phyloP scores from a whole-genome alignment of 1,140 invertebrate genomes.

The Papilio helenus region DNA sequence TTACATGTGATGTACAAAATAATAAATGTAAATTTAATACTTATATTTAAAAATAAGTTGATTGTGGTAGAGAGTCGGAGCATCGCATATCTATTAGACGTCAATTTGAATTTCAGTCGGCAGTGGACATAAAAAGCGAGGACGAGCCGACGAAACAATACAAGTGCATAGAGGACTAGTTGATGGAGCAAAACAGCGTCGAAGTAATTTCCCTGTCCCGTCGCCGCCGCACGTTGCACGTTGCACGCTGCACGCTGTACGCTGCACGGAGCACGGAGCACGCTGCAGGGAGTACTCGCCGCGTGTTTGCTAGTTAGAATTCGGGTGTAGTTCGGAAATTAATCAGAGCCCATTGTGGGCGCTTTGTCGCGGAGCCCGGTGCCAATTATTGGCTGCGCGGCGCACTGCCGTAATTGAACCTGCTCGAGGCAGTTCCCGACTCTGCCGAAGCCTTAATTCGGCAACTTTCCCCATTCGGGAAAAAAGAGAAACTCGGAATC shows the following conservation, averaged over 20 bases:
- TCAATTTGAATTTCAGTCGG: conserved; percentile 37
- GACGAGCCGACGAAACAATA: conserved; percentile 45
- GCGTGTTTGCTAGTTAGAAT: conserved; percentile 80
- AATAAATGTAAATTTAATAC: not conserved
- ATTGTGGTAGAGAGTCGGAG: not conserved
- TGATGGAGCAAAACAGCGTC: conserved; percentile 54
- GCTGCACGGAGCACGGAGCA: not conserved
- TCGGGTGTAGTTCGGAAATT: conserved; percentile 80
- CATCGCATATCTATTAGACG: conserved; percentile 35
- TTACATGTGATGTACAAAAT: not conserved
- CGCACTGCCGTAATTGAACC: conserved; percentile 71
- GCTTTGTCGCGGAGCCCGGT: conserved; percentile 75
- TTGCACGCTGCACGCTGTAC: not conserved
- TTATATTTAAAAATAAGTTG: not conserved
- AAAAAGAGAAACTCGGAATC: conserved; percentile 41
- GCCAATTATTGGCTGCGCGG: conserved; percentile 76
- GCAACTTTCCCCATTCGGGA: conserved; percentile 50
- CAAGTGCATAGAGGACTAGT: conserved; percentile 45
- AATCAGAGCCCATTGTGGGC: conserved; percentile 78
- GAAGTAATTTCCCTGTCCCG: conserved; percentile 61
- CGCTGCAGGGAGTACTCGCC: conserved; percentile 54
- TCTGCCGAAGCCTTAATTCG: conserved; percentile 49
- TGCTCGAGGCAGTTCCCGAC: conserved; percentile 61
- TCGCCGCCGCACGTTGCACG: conserved; percentile 16
- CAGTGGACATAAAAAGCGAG: conserved; percentile 40